A percentile compares a stretch with the other conserved stretches of the same genome.
phyloP scores from a whole-genome alignment of 2,888 invertebrate species.

The Ceraclea dissimilis region DNA sequence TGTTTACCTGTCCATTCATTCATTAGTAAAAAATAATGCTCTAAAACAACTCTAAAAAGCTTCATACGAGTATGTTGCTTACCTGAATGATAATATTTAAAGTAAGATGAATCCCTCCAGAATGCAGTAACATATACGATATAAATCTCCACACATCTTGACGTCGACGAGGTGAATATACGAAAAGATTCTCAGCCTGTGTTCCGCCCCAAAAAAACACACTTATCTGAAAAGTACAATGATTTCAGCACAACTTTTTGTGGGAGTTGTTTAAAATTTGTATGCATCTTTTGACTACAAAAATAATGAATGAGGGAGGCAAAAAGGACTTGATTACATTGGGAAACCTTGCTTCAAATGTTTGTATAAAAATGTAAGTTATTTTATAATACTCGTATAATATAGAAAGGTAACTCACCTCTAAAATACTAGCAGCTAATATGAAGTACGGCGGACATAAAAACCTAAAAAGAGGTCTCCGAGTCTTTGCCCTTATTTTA shows the following conservation, averaged over 20 bases:
- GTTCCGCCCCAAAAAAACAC: slow-evolving; percentile 20
- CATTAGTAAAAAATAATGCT: no score
- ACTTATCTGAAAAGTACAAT: slow-evolving; percentile 20
- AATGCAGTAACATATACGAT: slow-evolving; percentile 74
- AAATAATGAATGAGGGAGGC: no score
- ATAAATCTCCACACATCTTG: slow-evolving; percentile 70
- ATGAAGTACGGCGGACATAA: slow-evolving; percentile 32
- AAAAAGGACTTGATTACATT: no score
- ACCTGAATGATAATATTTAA: slow-evolving; percentile 70
- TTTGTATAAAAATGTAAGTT: no score
- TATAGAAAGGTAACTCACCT: slow-evolving; percentile 27
- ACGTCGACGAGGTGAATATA: slow-evolving; percentile 47
- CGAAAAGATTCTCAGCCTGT: slow-evolving; percentile 8
- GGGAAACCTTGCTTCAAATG: no score
- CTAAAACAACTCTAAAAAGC: no score
- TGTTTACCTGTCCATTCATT: no score
- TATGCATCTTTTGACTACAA: no score
- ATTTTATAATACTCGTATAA: no score
- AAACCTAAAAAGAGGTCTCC: slow-evolving; percentile 26
- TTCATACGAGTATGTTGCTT: no score
- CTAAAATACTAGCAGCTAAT: slow-evolving; percentile 31
- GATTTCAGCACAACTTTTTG: no score
- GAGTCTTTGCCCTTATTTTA: slow-evolving; percentile 22
- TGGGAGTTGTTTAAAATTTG: no score
- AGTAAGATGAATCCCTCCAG: slow-evolving; percentile 64